Evolutionary conservation across 2,113 vertebrate species (phyloP).

Genomic region (Agelaius tricolor): DNA sequence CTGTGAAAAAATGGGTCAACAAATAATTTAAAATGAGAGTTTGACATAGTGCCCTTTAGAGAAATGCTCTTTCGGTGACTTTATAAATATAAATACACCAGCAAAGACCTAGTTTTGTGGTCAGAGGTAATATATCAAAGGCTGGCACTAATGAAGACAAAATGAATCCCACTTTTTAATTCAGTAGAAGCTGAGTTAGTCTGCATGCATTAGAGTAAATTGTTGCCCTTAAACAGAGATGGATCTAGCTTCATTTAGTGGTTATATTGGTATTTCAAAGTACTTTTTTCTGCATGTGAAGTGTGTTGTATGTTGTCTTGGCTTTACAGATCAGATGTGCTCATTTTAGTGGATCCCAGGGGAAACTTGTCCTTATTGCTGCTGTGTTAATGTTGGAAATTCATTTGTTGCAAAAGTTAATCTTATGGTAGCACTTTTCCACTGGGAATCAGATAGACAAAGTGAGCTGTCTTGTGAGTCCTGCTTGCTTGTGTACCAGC

Average conservation of each 20-base stretch:
- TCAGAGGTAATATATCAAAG: background rate
- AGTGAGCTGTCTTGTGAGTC: background rate
- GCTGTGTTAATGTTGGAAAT: background rate
- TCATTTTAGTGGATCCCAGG: background rate
- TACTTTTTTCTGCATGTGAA: background rate
- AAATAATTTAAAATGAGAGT: background rate
- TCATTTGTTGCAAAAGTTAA: background rate
- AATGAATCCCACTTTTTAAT: background rate
- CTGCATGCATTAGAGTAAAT: background rate
- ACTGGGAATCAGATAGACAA: background rate
- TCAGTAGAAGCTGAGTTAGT: background rate
- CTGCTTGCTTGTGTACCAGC: background rate
- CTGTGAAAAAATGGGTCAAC: background rate
- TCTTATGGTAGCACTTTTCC: background rate
- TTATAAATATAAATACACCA: background rate
- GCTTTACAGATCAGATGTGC: background rate
- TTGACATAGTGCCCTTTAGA: background rate
- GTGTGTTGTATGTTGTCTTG: background rate
- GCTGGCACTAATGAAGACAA: background rate
- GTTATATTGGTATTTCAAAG: background rate
- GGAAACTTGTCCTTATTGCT: background rate
- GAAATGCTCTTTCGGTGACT: background rate
- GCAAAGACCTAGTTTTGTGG: background rate
- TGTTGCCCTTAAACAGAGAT: background rate
- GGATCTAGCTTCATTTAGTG: background rate